Conservation (phyloP, 2,888 invertebrate genomes). For the Tromatobia lineatoria region DNA sequence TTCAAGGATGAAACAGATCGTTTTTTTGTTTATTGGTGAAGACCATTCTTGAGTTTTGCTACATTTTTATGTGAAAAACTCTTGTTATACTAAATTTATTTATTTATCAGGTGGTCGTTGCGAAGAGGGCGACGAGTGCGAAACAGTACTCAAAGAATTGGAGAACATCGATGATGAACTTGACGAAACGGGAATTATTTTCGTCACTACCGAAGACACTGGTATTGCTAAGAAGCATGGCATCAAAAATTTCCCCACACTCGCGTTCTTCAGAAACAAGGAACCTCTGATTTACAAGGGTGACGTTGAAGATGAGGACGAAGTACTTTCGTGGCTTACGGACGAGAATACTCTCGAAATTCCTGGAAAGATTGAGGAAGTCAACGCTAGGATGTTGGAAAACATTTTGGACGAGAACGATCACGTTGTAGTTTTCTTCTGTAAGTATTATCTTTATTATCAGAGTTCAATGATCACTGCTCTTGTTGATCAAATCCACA, state of each 20-base stretch:
- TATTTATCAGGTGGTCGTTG: slow-evolving; percentile 90
- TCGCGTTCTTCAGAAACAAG: slow-evolving; percentile 96
- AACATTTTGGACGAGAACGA: slow-evolving; percentile 95
- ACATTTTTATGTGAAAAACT: neutral
- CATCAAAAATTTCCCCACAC: slow-evolving; percentile 93
- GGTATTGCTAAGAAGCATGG: slow-evolving; percentile 93
- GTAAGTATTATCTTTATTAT: slow-evolving; percentile 87
- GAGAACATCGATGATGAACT: slow-evolving; percentile 97
- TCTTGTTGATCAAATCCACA: too few species aligned
- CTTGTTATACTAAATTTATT: neutral
- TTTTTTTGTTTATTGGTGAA: too few species aligned
- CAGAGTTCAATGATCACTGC: neutral
- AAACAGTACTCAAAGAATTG: slow-evolving; percentile 93
- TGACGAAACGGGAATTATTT: slow-evolving; percentile 96
- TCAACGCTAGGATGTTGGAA: slow-evolving; percentile 95
- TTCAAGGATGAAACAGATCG: too few species aligned
- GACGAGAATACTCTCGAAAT: slow-evolving; percentile 96
- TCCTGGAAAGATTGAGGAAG: slow-evolving; percentile 97
- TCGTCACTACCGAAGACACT: slow-evolving; percentile 96
- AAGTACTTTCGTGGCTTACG: slow-evolving; percentile 96
- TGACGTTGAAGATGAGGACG: slow-evolving; percentile 96
- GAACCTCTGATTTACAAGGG: slow-evolving; percentile 95
- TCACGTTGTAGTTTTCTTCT: slow-evolving; percentile 96
- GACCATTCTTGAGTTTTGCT: neutral
- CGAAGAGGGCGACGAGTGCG: slow-evolving; percentile 95